phyloP scores from a whole-genome alignment of 2,797 vertebrate species.

The Rhabdophis nuchalis region DNA sequence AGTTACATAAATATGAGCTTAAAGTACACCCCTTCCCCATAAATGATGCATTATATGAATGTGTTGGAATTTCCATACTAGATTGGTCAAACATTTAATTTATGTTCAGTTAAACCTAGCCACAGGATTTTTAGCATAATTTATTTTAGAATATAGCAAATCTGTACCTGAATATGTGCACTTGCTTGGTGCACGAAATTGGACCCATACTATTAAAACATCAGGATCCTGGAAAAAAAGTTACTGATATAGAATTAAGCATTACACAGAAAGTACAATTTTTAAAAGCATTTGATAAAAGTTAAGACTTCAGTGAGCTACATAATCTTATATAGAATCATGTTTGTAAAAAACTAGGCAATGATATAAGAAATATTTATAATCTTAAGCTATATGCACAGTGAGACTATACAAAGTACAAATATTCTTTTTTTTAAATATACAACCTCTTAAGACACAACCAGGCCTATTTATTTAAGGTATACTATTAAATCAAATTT shows the following conservation, averaged over 20 bases:
- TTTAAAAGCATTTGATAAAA: background rate
- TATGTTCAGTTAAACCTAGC: background rate
- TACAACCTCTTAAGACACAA: background rate
- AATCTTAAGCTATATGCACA: background rate
- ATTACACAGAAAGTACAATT: background rate
- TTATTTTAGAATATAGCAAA: background rate
- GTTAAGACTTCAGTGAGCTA: background rate
- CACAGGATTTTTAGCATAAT: background rate
- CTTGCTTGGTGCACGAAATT: conserved; percentile 87
- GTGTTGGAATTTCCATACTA: background rate
- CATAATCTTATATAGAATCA: background rate
- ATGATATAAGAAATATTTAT: background rate
- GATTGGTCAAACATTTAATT: background rate
- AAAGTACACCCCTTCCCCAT: background rate
- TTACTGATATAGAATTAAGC: background rate
- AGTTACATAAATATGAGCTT: background rate
- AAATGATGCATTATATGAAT: background rate
- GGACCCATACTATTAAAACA: conserved; percentile 85
- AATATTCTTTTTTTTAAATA: no score
- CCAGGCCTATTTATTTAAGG: background rate
- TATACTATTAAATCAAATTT: background rate
- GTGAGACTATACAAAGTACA: background rate
- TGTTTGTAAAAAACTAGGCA: background rate
- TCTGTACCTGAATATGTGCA: conserved; percentile 79
- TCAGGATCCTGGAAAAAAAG: conserved; percentile 78